phyloP scores from a whole-genome alignment of 1,140 invertebrate genomes.

The Heterodera schachtii region DNA sequence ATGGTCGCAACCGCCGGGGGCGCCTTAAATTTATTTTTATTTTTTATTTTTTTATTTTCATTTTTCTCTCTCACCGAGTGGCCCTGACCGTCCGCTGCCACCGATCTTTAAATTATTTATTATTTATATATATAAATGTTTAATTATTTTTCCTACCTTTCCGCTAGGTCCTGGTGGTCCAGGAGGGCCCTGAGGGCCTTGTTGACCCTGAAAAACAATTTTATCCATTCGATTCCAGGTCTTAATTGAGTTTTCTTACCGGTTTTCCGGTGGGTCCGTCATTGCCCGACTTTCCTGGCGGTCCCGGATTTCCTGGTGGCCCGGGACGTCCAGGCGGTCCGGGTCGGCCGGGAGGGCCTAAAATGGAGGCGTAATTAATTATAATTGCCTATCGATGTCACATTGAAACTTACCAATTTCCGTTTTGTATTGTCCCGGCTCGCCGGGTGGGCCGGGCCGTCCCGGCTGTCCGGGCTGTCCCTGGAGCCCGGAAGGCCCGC shows the following conservation, averaged over 20 bases:
- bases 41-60: neutral
- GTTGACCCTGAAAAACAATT: conserved; percentile 26
- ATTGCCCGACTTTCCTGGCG: conserved; percentile 37
- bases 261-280: conserved; percentile 35
- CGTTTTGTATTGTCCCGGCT: conserved; percentile 49
- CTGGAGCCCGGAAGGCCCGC: conserved; percentile 42
- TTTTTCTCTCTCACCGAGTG: conserved; percentile 1
- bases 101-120: neutral
- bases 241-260: neutral
- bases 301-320: conserved; percentile 34
- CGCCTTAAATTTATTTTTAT: neutral
- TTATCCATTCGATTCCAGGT: neutral
- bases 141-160: neutral
- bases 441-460: conserved; percentile 46
- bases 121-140: neutral
- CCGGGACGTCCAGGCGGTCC: conserved; percentile 42
- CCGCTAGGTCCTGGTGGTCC: conserved; percentile 31
- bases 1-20: conserved; percentile 41
- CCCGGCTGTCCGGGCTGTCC: conserved; percentile 51
- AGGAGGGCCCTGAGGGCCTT: conserved; percentile 33
- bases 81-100: conserved; percentile 27
- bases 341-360: conserved; percentile 41
- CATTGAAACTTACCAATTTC: conserved; percentile 37
- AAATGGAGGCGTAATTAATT: conserved; percentile 24
- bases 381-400: conserved; percentile 7